Evolutionary conservation across 2,888 invertebrate species (phyloP).

Genomic region (Leucoptera coffeella): DNA sequence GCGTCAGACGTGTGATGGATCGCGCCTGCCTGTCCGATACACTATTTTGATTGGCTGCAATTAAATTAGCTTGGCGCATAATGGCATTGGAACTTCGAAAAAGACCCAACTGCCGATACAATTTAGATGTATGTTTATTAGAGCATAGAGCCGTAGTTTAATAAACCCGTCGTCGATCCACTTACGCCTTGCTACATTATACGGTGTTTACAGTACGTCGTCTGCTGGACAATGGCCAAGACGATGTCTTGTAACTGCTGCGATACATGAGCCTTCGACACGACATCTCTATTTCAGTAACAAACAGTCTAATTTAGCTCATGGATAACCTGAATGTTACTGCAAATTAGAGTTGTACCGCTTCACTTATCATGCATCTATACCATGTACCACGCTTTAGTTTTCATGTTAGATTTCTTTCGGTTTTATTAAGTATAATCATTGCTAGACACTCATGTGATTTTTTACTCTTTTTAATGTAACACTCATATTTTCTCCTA

Average conservation of each 20-base stretch:
- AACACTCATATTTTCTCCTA: no score
- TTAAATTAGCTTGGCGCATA: no score
- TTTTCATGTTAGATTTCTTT: constrained; percentile 19
- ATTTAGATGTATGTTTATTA: no score
- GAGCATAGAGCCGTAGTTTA: constrained; percentile 11
- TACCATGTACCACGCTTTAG: no score
- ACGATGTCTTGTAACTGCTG: constrained; percentile 19
- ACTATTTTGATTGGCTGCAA: constrained; percentile 54
- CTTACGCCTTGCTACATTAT: constrained; percentile 28
- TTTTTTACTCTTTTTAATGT: no score
- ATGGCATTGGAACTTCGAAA: no score
- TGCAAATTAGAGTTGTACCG: no score
- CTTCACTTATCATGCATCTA: no score
- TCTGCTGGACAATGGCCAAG: constrained; percentile 41
- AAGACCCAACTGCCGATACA: no score
- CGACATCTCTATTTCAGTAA: constrained; percentile 36
- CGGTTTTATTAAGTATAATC: constrained; percentile 11
- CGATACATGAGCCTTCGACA: constrained; percentile 30
- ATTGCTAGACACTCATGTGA: no score
- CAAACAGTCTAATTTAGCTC: no score
- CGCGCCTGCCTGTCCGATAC: constrained; percentile 36
- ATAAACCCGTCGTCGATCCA: constrained; percentile 21
- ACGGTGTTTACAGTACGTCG: constrained; percentile 38
- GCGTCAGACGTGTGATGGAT: constrained; percentile 39
- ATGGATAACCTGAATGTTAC: no score